phyloP scores from a whole-genome alignment of 2,797 vertebrate species.

The Loriculus beryllinus region DNA sequence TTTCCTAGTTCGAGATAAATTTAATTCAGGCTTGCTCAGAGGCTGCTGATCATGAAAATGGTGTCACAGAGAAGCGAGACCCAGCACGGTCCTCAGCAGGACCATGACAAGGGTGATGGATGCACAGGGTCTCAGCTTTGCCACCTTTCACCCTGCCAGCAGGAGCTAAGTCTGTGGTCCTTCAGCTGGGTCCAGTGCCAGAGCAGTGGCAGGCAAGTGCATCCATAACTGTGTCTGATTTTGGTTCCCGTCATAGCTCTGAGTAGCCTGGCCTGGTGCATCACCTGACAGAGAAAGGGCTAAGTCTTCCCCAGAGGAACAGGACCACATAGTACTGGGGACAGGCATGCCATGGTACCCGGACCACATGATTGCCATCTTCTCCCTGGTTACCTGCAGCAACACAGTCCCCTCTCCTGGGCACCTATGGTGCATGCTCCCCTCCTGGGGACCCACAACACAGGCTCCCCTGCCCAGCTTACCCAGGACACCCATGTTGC shows the following conservation, averaged over 20 bases:
- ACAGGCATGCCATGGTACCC: accelerated
- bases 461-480: not conserved
- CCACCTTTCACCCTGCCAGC: not conserved
- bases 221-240: accelerated
- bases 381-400: not conserved
- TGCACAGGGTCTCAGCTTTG: not conserved
- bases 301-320: not conserved
- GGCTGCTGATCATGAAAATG: not conserved
- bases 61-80: not conserved
- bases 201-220: no score
- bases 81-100: accelerated
- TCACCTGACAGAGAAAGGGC: not conserved
- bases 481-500: not conserved
- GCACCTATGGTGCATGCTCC: not conserved
- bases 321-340: not conserved
- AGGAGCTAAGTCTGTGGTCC: not conserved
- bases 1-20: not conserved
- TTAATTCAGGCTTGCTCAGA: not conserved
- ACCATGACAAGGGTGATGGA: accelerated
- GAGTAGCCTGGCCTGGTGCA: not conserved
- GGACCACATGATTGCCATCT: accelerated
- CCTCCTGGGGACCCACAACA: not conserved
- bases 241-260: not conserved
- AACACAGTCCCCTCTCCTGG: not conserved
- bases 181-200: not conserved